Conservation (phyloP, 1,140 invertebrate genomes). For the Lepidurus arcticus region DNA sequence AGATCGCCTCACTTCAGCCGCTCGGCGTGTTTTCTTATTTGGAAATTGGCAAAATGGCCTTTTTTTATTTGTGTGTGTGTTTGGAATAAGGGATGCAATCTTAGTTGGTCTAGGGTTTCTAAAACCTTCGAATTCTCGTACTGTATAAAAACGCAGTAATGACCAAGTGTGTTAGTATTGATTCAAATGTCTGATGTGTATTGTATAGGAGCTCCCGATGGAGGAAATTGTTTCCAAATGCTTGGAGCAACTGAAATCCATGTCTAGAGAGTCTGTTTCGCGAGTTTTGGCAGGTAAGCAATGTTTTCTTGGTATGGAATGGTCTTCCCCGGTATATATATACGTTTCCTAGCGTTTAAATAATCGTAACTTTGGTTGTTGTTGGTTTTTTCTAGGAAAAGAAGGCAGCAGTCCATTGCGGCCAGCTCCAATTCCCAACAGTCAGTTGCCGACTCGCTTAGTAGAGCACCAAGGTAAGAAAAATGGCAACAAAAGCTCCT, state of each 20-base stretch:
- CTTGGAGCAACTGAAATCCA: constrained; percentile 40
- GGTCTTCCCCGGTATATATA: not conserved
- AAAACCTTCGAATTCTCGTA: not conserved
- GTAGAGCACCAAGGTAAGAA: constrained; percentile 23
- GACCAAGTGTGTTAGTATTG: not conserved
- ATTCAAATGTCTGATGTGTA: constrained; percentile 4
- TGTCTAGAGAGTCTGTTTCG: constrained; percentile 41
- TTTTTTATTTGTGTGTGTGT: no score
- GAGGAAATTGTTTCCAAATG: constrained; percentile 41
- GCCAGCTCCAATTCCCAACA: constrained; percentile 27
- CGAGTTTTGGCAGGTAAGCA: constrained; percentile 40
- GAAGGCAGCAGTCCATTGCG: constrained; percentile 23
- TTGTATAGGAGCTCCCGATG: constrained; percentile 37
- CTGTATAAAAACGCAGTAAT: not conserved
- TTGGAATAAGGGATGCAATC: no score
- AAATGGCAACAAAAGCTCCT: not conserved
- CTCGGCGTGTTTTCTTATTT: no score
- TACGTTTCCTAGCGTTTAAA: not conserved
- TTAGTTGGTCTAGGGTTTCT: not conserved
- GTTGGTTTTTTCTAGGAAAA: constrained; percentile 16
- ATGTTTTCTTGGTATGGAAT: not conserved
- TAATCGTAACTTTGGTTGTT: constrained; percentile 21
- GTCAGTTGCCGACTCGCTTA: constrained; percentile 23
- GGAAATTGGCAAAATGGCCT: no score
- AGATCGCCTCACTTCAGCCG: no score